Percentiles rank a stretch among this genome's conserved stretches.
Conservation (phyloP, 2,888 invertebrate species). For the Ophion ellenae region DNA sequence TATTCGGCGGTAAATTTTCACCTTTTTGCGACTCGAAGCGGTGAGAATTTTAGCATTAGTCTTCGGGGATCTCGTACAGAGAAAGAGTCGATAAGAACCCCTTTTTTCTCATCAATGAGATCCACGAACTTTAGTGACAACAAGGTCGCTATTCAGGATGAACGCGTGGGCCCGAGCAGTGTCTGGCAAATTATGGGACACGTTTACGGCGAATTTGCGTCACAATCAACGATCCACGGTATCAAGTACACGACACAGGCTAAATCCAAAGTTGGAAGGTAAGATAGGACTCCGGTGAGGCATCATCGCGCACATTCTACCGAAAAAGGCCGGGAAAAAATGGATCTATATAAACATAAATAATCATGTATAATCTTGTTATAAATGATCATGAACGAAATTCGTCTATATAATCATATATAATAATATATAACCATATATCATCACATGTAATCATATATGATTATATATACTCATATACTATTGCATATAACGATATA, state of each 20-base stretch:
- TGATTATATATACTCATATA: no score
- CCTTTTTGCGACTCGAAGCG: not conserved
- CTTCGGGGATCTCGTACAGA: not conserved
- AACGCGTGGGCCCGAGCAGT: constrained; percentile 3
- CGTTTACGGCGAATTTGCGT: constrained; percentile 73
- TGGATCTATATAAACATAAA: no score
- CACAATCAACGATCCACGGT: constrained; percentile 74
- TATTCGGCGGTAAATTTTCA: constrained; percentile 21
- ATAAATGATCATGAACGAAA: no score
- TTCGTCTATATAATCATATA: no score
- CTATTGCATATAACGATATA: no score
- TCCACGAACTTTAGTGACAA: constrained; percentile 2
- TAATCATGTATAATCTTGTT: no score
- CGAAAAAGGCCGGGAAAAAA: not conserved
- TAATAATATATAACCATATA: no score
- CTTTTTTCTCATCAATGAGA: constrained; percentile 9
- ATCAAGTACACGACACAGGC: constrained; percentile 73
- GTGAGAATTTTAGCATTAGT: constrained; percentile 28
- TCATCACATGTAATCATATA: no score
- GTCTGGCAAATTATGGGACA: constrained; percentile 65
- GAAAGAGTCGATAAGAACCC: not conserved
- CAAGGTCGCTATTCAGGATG: not conserved
- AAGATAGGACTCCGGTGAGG: not conserved
- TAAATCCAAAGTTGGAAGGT: constrained; percentile 72
- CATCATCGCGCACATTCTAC: not conserved